These are phyloP conservation scores for Lysandra coridon DNA, from an alignment of 2,888 invertebrate genomes.

Conservation along the genomic window DNA sequence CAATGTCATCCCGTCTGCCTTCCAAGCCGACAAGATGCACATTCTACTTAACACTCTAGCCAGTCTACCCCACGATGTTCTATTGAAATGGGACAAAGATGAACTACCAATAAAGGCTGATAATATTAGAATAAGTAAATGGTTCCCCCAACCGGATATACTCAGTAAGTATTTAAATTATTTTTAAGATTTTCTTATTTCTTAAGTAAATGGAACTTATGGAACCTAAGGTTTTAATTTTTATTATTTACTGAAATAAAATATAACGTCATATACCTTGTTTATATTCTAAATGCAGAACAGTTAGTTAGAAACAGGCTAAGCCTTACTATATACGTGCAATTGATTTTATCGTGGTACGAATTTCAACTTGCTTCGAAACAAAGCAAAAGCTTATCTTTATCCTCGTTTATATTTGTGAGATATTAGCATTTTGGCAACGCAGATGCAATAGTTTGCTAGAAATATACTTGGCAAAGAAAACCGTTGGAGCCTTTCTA, in stretches of 20 bases:
- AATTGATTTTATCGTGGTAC: neutral
- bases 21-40: constrained; percentile 48
- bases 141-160: constrained; percentile 55
- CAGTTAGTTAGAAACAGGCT: neutral
- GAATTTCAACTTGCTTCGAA: neutral
- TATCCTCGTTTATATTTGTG: constrained; percentile 35
- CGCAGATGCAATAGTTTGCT: neutral
- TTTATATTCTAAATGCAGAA: neutral
- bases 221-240: no score
- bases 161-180: constrained; percentile 45
- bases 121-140: constrained; percentile 55
- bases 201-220: no score
- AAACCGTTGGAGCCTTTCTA: no score
- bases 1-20: constrained; percentile 49
- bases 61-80: constrained; percentile 51
- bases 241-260: no score
- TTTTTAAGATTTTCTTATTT: no score
- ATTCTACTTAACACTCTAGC: constrained; percentile 51
- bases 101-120: constrained; percentile 47
- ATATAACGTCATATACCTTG: neutral
- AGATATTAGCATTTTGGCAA: neutral
- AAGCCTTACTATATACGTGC: neutral
- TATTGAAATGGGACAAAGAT: constrained; percentile 58
- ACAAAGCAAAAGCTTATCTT: neutral
- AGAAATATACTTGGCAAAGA: no score